These are phyloP conservation scores for Tyria jacobaeae DNA, from an alignment of 2,888 invertebrate genomes.

Conservation along the genomic window DNA sequence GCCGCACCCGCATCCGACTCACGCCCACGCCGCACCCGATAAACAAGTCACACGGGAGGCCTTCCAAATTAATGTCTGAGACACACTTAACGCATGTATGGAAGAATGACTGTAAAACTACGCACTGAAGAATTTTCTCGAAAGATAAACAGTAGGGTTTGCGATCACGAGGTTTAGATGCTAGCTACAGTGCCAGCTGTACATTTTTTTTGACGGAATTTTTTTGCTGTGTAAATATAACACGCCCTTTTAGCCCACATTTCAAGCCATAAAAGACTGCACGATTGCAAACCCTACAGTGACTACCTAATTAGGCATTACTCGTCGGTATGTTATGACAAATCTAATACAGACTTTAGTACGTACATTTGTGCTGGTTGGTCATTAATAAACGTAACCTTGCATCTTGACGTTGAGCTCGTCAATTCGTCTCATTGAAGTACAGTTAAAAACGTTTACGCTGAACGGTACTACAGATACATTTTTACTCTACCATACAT, in stretches of 20 bases:
- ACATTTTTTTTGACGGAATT: too few relatives aligned
- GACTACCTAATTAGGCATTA: not conserved
- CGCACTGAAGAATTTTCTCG: conserved; percentile 1
- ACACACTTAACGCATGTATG: conserved; percentile 26
- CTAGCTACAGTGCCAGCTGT: too few relatives aligned
- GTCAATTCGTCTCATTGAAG: not conserved
- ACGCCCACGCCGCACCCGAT: conserved; percentile 68
- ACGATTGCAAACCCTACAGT: not conserved
- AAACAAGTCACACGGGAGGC: conserved; percentile 88
- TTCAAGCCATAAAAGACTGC: too few relatives aligned
- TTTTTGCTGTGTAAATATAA: too few relatives aligned
- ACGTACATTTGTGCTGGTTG: not conserved
- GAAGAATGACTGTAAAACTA: conserved; percentile 17
- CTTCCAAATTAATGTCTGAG: conserved; percentile 93
- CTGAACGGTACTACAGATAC: conserved; percentile 18
- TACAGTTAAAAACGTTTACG: not conserved
- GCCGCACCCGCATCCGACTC: conserved; percentile 59
- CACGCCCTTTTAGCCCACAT: too few relatives aligned
- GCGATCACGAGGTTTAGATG: too few relatives aligned
- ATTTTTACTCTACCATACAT: conserved; percentile 31
- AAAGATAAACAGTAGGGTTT: not conserved
- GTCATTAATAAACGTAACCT: not conserved
- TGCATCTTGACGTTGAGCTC: not conserved
- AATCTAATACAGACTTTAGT: too few relatives aligned
- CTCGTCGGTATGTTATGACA: too few relatives aligned